These are phyloP conservation scores for Dryocosmus kuriphilus DNA, from an alignment of 2,888 invertebrate species.

Conservation along the genomic window DNA sequence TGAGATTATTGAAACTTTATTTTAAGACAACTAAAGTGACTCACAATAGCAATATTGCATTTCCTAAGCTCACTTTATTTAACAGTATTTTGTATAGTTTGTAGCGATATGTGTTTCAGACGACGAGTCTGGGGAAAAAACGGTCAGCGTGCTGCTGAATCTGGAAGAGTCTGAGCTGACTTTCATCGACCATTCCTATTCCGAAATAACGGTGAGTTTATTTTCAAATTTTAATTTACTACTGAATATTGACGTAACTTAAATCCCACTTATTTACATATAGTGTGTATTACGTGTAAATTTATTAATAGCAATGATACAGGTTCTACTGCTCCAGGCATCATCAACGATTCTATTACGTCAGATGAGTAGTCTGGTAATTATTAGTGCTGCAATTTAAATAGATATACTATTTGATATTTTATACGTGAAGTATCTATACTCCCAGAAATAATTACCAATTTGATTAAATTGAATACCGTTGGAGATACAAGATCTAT, in stretches of 20 bases:
- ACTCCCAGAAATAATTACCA: background rate
- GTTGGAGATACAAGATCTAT: too few relatives aligned
- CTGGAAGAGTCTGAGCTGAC: constrained; percentile 94
- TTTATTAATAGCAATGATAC: background rate
- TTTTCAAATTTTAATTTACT: background rate
- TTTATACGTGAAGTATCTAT: background rate
- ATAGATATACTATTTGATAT: background rate
- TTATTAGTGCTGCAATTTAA: background rate
- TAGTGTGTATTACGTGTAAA: background rate
- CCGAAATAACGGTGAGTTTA: constrained; percentile 93
- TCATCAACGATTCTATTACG: background rate
- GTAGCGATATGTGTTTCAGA: constrained; percentile 81
- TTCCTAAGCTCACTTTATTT: background rate
- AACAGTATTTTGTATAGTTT: constrained; percentile 34
- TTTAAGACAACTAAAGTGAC: too few relatives aligned
- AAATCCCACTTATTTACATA: background rate
- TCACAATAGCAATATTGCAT: background rate
- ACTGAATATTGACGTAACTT: constrained; percentile 1
- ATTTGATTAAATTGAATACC: too few relatives aligned
- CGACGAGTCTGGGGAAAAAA: constrained; percentile 94
- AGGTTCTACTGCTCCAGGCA: background rate
- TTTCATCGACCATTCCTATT: constrained; percentile 92
- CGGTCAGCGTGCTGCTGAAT: constrained; percentile 92
- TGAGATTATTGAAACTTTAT: too few relatives aligned
- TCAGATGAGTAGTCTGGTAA: background rate